A percentile compares a stretch with the other conserved stretches of the same genome.
Evolutionary conservation across 2,888 invertebrate species (phyloP).

Genomic region (Campopleginae sp.): DNA sequence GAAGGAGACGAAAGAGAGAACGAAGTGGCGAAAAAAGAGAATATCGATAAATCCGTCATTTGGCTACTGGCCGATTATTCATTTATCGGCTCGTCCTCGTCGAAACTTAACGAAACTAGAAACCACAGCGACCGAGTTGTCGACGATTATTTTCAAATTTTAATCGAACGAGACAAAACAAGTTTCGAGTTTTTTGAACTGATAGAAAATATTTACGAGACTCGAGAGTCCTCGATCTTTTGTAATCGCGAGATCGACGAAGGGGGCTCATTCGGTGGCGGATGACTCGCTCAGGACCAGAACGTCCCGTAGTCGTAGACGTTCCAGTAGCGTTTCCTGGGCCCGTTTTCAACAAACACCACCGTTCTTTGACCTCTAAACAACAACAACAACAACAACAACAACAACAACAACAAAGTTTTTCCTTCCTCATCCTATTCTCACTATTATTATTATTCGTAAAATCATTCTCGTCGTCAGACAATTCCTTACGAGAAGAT

Average conservation of each 20-base stretch:
- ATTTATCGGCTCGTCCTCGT: not conserved
- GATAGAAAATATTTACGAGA: constrained; percentile 7
- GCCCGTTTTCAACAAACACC: constrained; percentile 42
- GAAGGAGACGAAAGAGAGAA: constrained; percentile 23
- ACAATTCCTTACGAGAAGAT: not conserved
- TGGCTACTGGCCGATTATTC: not conserved
- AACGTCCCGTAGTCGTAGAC: constrained; percentile 81
- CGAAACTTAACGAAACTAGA: not conserved
- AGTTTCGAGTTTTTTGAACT: not conserved
- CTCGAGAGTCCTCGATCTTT: not conserved
- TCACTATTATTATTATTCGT: constrained; percentile 15
- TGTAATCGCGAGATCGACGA: constrained; percentile 31
- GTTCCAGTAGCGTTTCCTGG: constrained; percentile 69
- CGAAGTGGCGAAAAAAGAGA: constrained; percentile 10
- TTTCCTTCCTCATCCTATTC: constrained; percentile 1
- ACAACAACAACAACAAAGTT: not conserved
- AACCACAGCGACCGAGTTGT: not conserved
- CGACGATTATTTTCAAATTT: not conserved
- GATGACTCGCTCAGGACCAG: constrained; percentile 81
- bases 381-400: not conserved
- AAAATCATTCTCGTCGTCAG: constrained; percentile 6
- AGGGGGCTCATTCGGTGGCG: constrained; percentile 77
- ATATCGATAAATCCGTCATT: not conserved
- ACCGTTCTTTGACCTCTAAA: constrained; percentile 13
- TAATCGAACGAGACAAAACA: not conserved